A percentile compares a stretch with the other conserved stretches of the same genome.
Evolutionary conservation across 2,888 invertebrate genomes (phyloP).

Genomic region (Drosophila anceps): DNA sequence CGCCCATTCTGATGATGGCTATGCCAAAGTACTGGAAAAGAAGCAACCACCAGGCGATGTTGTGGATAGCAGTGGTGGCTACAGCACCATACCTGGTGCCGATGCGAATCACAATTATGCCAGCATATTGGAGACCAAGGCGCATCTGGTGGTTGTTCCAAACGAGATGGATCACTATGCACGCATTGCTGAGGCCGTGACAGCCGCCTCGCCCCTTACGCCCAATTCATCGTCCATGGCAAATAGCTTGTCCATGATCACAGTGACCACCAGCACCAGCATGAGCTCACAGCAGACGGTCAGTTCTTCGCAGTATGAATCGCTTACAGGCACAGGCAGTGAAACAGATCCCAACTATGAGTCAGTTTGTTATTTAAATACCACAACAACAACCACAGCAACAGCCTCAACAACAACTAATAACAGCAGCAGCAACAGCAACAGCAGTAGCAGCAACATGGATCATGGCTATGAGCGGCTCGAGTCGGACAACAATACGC

Average conservation of each 20-base stretch:
- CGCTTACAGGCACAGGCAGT: conserved; percentile 91
- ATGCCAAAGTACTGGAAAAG: conserved; percentile 85
- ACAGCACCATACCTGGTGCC: conserved; percentile 83
- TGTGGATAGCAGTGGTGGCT: conserved; percentile 78
- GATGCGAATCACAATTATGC: conserved; percentile 83
- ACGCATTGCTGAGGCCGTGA: conserved; percentile 72
- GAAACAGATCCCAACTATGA: conserved; percentile 94
- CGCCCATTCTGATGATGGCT: conserved; percentile 84
- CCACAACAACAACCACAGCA: conserved; percentile 46
- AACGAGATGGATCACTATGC: conserved; percentile 81
- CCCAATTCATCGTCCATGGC: conserved; percentile 69
- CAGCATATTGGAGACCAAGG: conserved; percentile 84
- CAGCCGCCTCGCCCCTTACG: conserved; percentile 74
- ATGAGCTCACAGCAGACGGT: conserved; percentile 85
- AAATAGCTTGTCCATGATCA: conserved; percentile 70
- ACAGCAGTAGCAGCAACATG: conserved; percentile 71
- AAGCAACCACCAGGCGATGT: conserved; percentile 68
- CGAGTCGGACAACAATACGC: conserved; percentile 75
- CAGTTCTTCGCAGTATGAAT: conserved; percentile 91
- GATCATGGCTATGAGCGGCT: conserved; percentile 90
- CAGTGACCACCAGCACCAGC: conserved; percentile 82
- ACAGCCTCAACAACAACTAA: conserved; percentile 39
- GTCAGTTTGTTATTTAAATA: conserved; percentile 91
- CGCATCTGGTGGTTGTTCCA: conserved; percentile 16
- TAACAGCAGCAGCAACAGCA: conserved; percentile 49